Percentiles rank a stretch among this genome's conserved stretches.
phyloP scores from a whole-genome alignment of 2,113 vertebrate species.

The Gallinago paraguaiae region DNA sequence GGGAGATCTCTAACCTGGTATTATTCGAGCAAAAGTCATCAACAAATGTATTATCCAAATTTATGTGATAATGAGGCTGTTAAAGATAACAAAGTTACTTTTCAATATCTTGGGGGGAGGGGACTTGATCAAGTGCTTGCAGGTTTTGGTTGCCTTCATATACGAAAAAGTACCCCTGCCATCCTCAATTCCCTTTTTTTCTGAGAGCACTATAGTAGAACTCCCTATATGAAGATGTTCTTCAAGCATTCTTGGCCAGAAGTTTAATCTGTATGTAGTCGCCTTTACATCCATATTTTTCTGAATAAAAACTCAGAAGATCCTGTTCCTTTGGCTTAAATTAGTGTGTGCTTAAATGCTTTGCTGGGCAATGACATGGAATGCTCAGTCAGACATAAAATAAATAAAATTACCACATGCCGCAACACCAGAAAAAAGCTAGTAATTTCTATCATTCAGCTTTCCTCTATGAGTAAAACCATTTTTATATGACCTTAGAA shows the following conservation, averaged over 20 bases:
- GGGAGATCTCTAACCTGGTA: not conserved
- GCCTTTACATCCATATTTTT: not conserved
- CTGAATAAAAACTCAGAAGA: not conserved
- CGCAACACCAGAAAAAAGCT: not conserved
- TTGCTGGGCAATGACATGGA: not conserved
- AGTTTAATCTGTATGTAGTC: not conserved
- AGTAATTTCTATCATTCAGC: not conserved
- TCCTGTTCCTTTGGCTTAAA: not conserved
- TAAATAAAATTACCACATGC: not conserved
- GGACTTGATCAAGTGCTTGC: not conserved
- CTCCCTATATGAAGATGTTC: not conserved
- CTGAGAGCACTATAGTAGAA: not conserved
- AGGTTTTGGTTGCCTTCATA: not conserved
- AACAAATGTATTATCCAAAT: not conserved
- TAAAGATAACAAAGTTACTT: not conserved
- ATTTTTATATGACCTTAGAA: not conserved
- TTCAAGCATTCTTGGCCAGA: not conserved
- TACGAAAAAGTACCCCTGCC: not conserved
- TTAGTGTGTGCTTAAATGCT: not conserved
- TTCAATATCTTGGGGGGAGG: not conserved
- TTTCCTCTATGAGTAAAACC: not conserved
- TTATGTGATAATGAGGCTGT: not conserved
- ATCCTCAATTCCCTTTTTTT: not conserved
- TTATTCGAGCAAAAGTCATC: not conserved
- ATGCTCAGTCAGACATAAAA: not conserved